phyloP scores from a whole-genome alignment of 2,113 vertebrate genomes.

The Cichladusa arquata region DNA sequence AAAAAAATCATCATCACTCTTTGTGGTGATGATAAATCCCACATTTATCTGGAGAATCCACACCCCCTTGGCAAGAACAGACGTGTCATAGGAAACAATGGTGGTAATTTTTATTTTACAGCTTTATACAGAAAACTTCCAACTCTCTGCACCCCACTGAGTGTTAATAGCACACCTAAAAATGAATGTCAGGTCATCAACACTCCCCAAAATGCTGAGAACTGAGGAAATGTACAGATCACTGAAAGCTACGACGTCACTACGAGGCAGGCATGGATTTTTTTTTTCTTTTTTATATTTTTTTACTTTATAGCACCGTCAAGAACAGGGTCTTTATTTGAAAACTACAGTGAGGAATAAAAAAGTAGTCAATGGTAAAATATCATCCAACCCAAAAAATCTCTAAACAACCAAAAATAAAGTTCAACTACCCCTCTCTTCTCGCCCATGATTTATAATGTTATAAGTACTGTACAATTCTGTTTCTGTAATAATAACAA shows the following conservation, averaged over 20 bases:
- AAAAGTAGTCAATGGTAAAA: conserved; percentile 88
- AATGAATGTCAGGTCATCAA: conserved; percentile 91
- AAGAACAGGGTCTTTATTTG: conserved; percentile 87
- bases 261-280: conserved; percentile 95
- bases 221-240: conserved; percentile 86
- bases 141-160: conserved; percentile 86
- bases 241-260: conserved; percentile 93
- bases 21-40: not conserved
- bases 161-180: conserved; percentile 94
- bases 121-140: conserved; percentile 98
- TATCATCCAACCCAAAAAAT: conserved; percentile 73
- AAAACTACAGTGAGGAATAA: conserved; percentile 94
- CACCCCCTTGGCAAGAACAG: conserved; percentile 58
- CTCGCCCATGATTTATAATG: conserved; percentile 73
- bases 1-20: not conserved
- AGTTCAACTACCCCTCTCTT: conserved; percentile 79
- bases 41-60: not conserved
- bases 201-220: conserved; percentile 97
- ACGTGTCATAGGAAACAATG: conserved; percentile 92
- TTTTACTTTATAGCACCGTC: conserved; percentile 92
- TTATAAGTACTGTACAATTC: conserved; percentile 86
- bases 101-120: conserved; percentile 98
- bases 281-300: not conserved
- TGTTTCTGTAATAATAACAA: conserved; percentile 48
- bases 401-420: conserved; percentile 80